Evolutionary conservation across 2,888 invertebrate species (phyloP).

Genomic region (Ephialtes manifestator): DNA sequence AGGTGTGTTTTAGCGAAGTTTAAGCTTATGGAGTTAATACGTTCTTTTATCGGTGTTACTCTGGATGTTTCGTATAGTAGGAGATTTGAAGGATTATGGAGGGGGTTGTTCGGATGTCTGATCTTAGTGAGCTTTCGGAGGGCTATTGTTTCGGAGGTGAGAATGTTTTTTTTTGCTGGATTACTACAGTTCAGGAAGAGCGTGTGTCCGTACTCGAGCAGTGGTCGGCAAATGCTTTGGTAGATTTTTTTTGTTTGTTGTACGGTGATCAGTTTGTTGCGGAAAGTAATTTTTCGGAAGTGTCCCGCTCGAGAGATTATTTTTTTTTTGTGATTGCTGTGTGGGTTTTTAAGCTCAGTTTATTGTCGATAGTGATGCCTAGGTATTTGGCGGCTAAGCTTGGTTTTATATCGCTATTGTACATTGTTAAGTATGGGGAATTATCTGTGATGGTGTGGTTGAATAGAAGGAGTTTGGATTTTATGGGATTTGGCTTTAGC

Average conservation of each 20-base stretch:
- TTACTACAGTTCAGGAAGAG: not conserved
- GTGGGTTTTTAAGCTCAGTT: not conserved
- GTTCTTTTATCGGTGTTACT: not conserved
- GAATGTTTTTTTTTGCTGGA: not conserved
- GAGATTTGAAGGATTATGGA: not conserved
- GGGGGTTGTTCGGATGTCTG: too few relatives aligned
- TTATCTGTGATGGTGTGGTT: too few relatives aligned
- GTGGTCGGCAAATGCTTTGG: not conserved
- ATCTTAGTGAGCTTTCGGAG: too few relatives aligned
- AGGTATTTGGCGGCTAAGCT: not conserved
- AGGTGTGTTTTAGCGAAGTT: not conserved
- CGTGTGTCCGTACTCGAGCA: not conserved
- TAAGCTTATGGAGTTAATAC: not conserved
- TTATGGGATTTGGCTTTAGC: slow-evolving; percentile 18
- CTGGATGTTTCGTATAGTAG: not conserved
- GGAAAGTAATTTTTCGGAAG: too few relatives aligned
- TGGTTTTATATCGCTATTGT: not conserved
- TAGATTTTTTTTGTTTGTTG: not conserved
- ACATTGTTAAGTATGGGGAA: not conserved
- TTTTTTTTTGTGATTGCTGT: not conserved
- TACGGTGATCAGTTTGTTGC: not conserved
- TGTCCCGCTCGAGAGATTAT: not conserved
- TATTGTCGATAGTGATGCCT: not conserved
- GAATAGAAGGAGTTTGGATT: too few relatives aligned
- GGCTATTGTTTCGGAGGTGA: too few relatives aligned